Percentiles rank a stretch among this genome's conserved stretches.
These are phyloP conservation scores for Microtus montanus DNA, from an alignment of 2,113 vertebrate genomes.

Conservation along the genomic window DNA sequence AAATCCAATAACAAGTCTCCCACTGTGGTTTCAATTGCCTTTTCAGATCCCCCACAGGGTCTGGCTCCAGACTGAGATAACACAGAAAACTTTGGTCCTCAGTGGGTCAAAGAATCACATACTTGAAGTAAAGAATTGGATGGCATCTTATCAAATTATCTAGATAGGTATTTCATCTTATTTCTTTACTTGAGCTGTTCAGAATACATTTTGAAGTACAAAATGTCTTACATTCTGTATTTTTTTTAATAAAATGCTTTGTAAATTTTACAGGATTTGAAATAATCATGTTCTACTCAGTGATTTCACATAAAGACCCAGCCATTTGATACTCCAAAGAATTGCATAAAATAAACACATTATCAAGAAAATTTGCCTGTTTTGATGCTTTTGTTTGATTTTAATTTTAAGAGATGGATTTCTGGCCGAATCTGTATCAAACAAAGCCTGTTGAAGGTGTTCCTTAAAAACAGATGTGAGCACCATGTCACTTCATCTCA, in stretches of 20 bases:
- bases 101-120: conserved; percentile 63
- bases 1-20: conserved; percentile 80
- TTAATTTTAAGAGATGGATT: neutral
- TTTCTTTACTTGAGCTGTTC: neutral
- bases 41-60: conserved; percentile 73
- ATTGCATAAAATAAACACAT: neutral
- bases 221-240: neutral
- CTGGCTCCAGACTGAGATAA: conserved; percentile 66
- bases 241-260: conserved; percentile 3
- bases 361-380: neutral
- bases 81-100: conserved; percentile 46
- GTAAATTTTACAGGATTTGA: neutral
- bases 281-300: neutral
- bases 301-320: neutral
- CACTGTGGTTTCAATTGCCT: conserved; percentile 82
- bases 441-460: neutral
- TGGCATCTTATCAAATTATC: conserved; percentile 67
- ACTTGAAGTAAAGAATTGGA: conserved; percentile 15
- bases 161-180: conserved; percentile 23
- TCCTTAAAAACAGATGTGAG: neutral
- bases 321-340: neutral
- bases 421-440: neutral
- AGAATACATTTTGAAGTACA: neutral
- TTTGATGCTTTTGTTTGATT: neutral
- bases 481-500: neutral